Evolutionary conservation across 2,113 vertebrate species (phyloP).

Genomic region (Caretta caretta): DNA sequence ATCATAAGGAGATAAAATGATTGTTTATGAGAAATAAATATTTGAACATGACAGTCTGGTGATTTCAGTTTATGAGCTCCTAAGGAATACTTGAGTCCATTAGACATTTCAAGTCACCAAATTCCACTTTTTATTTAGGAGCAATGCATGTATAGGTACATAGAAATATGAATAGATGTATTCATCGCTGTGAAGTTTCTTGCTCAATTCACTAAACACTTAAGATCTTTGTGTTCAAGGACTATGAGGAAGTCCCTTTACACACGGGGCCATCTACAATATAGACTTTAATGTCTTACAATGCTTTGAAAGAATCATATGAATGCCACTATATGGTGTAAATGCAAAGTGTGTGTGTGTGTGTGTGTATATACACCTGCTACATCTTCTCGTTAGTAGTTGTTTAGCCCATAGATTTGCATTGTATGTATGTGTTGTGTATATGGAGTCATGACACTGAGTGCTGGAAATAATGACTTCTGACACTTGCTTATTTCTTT

Average conservation of each 20-base stretch:
- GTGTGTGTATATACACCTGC: fast-evolving
- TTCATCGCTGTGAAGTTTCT: background rate
- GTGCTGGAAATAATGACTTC: background rate
- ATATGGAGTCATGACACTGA: fast-evolving
- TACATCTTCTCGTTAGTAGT: background rate
- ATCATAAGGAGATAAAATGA: constrained; percentile 42
- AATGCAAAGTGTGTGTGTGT: background rate
- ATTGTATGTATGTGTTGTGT: background rate
- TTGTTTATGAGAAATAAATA: constrained; percentile 62
- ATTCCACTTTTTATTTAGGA: background rate
- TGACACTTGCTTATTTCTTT: fast-evolving
- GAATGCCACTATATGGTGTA: background rate
- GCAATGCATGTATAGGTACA: background rate
- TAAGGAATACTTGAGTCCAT: background rate
- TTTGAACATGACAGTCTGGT: constrained; percentile 42
- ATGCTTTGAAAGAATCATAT: background rate
- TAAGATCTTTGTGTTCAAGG: background rate
- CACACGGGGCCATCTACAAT: background rate
- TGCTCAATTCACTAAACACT: background rate
- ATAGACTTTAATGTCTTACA: background rate
- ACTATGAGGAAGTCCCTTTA: background rate
- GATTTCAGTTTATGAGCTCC: constrained; percentile 2
- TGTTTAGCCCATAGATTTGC: background rate
- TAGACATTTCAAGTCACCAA: background rate
- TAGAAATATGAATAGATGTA: background rate